Evolutionary conservation across 2,797 vertebrate genomes (phyloP), one percentile per base, ranked within the genome.

Genomic region (Hephaestus fuliginosus): DNA sequence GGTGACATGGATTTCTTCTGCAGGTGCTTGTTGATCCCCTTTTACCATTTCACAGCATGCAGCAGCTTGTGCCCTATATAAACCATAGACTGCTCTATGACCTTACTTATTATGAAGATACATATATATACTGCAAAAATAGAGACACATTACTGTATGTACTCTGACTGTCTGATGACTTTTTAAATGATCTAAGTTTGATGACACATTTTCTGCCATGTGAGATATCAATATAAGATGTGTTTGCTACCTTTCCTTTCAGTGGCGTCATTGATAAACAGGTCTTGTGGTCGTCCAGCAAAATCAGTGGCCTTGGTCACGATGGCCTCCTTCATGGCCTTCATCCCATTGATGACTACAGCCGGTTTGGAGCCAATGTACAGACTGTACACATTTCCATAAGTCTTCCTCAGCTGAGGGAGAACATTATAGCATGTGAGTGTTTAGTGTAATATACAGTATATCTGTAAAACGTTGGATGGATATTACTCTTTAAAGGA

Each of bases 311-410:
- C 84, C 30, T 89, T 93, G 28, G 52, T 88, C 13, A 95, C 81
- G 20, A 95, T 53, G 28, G 92, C 93, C 53, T 95, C 95, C 70
- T 92, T 96, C 79, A 97, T 95, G 70, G 91, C 89, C 89, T 95
- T 89, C 76, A 93, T 84, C 78, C 95, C 94, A 81, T 83, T 90
- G 82, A 97, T 88, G 86, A 96, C 10, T 0, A 95, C 87, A 9
- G 48, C 84, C 52, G 92, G 91, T 74, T 12, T 92, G 15, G 18
- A 36, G 11, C 95, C 95, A 0, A 95, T 36, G 52, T 80, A 95
- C 18, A 95, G 2, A 60, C 93, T 93, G 91, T 92, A 95, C 72
- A 95, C 78, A 1, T 93, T 87, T 70, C 95, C 95, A 86, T 95
- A 95, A 2, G 69, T 49, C 62, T 87, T 84, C 36, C 89, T 92